phyloP scores from a whole-genome alignment of 1,140 invertebrate species.

The Laodelphax striatellus region DNA sequence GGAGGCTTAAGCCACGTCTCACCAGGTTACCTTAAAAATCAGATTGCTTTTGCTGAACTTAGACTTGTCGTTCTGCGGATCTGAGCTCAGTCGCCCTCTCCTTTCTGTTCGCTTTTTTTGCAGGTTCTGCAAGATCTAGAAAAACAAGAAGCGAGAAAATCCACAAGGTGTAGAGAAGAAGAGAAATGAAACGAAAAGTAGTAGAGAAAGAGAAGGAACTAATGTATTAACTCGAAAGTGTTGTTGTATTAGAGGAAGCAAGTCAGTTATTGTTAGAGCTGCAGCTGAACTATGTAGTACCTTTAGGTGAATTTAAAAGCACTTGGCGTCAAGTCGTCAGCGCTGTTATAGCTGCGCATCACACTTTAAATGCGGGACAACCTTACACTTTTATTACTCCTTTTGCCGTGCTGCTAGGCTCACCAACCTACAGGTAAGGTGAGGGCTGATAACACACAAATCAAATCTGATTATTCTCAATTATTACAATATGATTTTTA shows the following conservation, averaged over 20 bases:
- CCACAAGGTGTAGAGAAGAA: constrained; percentile 32
- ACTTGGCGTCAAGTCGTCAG: too few relatives aligned
- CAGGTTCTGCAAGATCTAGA: constrained; percentile 95
- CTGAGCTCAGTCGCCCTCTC: constrained; percentile 80
- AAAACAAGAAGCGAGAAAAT: constrained; percentile 34
- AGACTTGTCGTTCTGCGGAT: constrained; percentile 72
- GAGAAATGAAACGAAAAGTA: constrained; percentile 26
- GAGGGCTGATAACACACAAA: too few relatives aligned
- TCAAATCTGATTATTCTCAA: too few relatives aligned
- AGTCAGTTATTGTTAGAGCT: constrained; percentile 10
- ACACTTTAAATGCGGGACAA: too few relatives aligned
- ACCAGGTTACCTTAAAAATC: constrained; percentile 84
- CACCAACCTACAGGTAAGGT: too few relatives aligned
- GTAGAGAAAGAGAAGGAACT: constrained; percentile 14
- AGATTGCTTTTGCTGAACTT: constrained; percentile 88
- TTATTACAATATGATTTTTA: too few relatives aligned
- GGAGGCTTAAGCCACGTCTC: constrained; percentile 1
- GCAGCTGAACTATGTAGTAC: constrained; percentile 3
- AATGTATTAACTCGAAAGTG: too few relatives aligned
- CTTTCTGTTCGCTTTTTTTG: constrained; percentile 92
- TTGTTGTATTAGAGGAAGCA: not conserved
- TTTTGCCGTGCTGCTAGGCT: too few relatives aligned
- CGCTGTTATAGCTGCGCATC: too few relatives aligned
- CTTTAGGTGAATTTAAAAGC: too few relatives aligned
- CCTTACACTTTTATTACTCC: too few relatives aligned